phyloP scores from a whole-genome alignment of 2,888 invertebrate species.

The Nezara viridula region DNA sequence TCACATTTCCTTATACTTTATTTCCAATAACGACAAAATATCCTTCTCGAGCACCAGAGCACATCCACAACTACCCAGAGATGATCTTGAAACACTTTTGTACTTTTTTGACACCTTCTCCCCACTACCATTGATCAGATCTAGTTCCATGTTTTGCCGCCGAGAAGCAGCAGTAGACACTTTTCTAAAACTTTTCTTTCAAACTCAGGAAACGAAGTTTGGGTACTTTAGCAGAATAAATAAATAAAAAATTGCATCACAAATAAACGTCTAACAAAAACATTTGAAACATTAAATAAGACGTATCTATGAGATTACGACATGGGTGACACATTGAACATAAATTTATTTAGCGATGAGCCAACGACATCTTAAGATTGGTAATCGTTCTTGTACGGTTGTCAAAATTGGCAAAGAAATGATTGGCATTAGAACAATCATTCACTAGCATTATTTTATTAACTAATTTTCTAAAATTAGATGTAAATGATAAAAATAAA shows the following conservation, averaged over 20 bases:
- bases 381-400: not conserved
- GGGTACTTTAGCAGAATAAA: not conserved
- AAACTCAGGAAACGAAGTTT: not conserved
- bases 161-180: not conserved
- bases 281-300: not conserved
- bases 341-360: not conserved
- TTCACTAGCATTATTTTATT: not conserved
- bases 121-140: conserved; percentile 10
- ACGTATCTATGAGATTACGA: no score
- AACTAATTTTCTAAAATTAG: not conserved
- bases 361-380: not conserved
- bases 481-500: not conserved
- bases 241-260: not conserved
- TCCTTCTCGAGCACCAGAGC: not conserved
- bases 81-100: not conserved
- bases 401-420: not conserved
- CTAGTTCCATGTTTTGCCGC: not conserved
- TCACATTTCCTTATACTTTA: not conserved
- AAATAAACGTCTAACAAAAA: not conserved
- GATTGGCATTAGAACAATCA: not conserved
- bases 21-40: not conserved
- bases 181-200: not conserved
- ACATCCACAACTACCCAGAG: not conserved
- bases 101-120: not conserved
- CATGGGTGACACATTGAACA: not conserved